Percentiles rank a stretch among this genome's conserved stretches.
These are phyloP conservation scores for Oeneis ivallda DNA, from an alignment of 2,888 invertebrate species.

Conservation along the genomic window DNA sequence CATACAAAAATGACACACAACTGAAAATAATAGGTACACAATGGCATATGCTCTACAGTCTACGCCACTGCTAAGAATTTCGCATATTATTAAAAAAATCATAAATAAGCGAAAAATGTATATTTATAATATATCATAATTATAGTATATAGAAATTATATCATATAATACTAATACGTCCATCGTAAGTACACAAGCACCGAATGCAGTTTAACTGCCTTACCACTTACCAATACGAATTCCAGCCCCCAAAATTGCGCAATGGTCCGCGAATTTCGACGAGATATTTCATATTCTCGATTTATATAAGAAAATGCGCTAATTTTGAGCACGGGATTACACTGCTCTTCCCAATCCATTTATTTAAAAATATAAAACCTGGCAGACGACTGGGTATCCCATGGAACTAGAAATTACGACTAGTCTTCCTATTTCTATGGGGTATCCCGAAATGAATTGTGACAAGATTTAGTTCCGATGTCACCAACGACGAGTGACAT, in stretches of 20 bases:
- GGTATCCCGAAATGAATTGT: too few relatives aligned
- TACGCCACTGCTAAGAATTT: constrained; percentile 46
- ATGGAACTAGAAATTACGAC: too few relatives aligned
- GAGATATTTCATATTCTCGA: constrained; percentile 23
- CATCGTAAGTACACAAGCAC: constrained; percentile 80
- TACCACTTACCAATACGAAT: constrained; percentile 46
- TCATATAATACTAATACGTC: constrained; percentile 53
- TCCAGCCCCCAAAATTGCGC: constrained; percentile 45
- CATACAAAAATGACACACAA: constrained; percentile 46
- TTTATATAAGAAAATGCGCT: constrained; percentile 16
- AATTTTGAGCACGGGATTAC: constrained; percentile 33
- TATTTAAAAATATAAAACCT: constrained; percentile 36
- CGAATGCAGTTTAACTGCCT: constrained; percentile 74
- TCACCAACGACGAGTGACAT: too few relatives aligned
- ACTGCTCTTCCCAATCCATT: constrained; percentile 30
- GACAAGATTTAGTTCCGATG: too few relatives aligned
- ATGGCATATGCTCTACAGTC: constrained; percentile 38
- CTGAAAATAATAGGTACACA: constrained; percentile 45
- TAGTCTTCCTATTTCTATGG: too few relatives aligned
- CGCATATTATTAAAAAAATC: constrained; percentile 54
- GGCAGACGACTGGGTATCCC: too few relatives aligned
- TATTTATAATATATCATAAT: constrained; percentile 50
- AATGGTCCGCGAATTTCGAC: constrained; percentile 19
- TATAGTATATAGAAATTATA: constrained; percentile 46
- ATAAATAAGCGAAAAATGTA: constrained; percentile 62